phyloP scores from a whole-genome alignment of 2,113 vertebrate genomes.

The Tragelaphus imberbis region DNA sequence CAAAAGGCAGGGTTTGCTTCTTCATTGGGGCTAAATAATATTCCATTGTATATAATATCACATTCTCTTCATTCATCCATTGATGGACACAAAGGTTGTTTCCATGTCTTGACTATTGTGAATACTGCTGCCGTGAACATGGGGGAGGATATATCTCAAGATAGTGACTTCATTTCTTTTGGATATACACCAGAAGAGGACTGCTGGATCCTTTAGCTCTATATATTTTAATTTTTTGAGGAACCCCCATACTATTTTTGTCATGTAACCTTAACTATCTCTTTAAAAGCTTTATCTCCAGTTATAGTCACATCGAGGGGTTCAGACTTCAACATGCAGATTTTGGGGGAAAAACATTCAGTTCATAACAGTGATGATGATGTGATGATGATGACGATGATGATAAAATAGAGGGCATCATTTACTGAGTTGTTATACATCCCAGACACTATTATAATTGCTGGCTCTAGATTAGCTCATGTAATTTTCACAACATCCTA shows the following conservation, averaged over 20 bases:
- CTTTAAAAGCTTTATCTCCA: not conserved
- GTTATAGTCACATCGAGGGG: not conserved
- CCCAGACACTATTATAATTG: not conserved
- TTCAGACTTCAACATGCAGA: not conserved
- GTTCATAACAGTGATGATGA: not conserved
- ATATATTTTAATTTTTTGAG: not conserved
- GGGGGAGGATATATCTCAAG: not conserved
- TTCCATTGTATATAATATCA: not conserved
- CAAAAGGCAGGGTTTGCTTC: not conserved
- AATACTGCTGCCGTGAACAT: not conserved
- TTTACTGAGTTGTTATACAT: not conserved
- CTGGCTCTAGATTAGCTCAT: not conserved
- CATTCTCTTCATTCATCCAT: not conserved
- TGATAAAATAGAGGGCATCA: not conserved
- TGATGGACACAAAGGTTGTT: not conserved
- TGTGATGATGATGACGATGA: not conserved
- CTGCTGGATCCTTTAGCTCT: not conserved
- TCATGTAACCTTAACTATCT: not conserved
- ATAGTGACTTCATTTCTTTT: not conserved
- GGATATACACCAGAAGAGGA: not conserved
- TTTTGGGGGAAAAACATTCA: not conserved
- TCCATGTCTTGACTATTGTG: not conserved
- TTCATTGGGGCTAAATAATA: not conserved
- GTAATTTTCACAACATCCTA: not conserved
- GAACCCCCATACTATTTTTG: not conserved